phyloP scores from a whole-genome alignment of 2,888 invertebrate genomes.

The Netelia virgata region DNA sequence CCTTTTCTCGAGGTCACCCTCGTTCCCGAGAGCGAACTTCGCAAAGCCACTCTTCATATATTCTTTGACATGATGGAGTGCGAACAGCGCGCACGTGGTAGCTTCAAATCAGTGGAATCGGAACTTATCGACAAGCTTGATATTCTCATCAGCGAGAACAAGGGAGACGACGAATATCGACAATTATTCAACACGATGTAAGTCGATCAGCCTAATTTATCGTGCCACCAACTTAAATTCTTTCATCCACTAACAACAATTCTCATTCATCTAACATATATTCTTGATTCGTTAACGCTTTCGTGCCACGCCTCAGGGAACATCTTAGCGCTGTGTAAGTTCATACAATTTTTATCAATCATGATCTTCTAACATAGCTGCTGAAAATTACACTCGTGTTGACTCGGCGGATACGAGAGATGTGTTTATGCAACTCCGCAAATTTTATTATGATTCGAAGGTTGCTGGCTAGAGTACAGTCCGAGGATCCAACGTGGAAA shows the following conservation, averaged over 20 bases:
- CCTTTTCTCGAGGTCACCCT: conserved; percentile 97
- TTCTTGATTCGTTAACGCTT: conserved; percentile 71
- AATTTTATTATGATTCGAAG: conserved; percentile 84
- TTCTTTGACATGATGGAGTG: conserved; percentile 98
- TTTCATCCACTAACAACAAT: conserved; percentile 36
- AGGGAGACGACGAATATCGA: conserved; percentile 97
- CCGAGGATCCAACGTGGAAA: conserved; percentile 94
- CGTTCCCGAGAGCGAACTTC: conserved; percentile 93
- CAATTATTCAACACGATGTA: conserved; percentile 98
- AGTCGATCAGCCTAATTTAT: conserved; percentile 85
- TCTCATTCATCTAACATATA: conserved; percentile 51
- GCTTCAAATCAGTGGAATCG: conserved; percentile 96
- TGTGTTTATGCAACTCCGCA: background rate
- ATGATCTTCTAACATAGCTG: conserved; percentile 23
- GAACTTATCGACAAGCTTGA: conserved; percentile 97
- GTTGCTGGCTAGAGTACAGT: conserved; percentile 93
- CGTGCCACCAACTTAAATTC: conserved; percentile 20
- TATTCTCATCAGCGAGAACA: conserved; percentile 95
- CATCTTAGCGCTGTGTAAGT: conserved; percentile 97
- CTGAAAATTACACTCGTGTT: conserved; percentile 19
- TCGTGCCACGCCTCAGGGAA: conserved; percentile 88
- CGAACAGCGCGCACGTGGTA: conserved; percentile 93
- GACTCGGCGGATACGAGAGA: background rate
- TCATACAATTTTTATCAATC: conserved; percentile 72
- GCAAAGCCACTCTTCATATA: conserved; percentile 95